These are phyloP conservation scores for Turnix velox DNA, from an alignment of 2,113 vertebrate genomes.

Conservation along the genomic window DNA sequence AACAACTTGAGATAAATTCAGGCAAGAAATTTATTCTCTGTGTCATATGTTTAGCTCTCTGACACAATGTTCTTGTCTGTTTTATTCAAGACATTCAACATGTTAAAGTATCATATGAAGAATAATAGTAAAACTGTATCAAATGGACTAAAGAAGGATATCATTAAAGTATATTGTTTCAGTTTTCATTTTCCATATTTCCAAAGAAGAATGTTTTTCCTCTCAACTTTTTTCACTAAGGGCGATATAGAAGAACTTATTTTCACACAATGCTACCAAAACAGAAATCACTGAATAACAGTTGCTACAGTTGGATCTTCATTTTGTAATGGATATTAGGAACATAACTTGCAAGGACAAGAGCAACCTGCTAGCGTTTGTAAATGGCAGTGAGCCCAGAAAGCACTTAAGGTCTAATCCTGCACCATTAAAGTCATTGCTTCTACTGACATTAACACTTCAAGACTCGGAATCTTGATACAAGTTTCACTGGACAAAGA, in stretches of 20 bases:
- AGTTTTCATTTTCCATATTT: not conserved
- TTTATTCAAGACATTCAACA: not conserved
- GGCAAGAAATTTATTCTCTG: not conserved
- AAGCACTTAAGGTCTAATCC: conserved; percentile 11
- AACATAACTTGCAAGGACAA: not conserved
- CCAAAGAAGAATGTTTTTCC: not conserved
- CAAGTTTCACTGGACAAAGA: not conserved
- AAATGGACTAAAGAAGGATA: not conserved
- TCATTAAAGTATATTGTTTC: not conserved
- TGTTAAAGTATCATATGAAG: not conserved
- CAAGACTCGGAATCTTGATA: not conserved
- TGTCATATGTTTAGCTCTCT: not conserved
- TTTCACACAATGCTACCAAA: not conserved
- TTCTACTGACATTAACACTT: not conserved
- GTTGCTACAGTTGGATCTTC: not conserved
- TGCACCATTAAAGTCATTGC: not conserved
- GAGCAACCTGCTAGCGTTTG: not conserved
- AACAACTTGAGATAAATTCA: not conserved
- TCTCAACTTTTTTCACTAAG: not conserved
- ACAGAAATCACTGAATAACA: not conserved
- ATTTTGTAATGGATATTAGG: not conserved
- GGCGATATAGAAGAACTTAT: not conserved
- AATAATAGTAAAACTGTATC: not conserved
- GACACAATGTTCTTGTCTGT: not conserved
- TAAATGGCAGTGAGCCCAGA: not conserved